These are phyloP conservation scores for Brachycybe producta DNA, from an alignment of 2,888 invertebrate genomes.

Conservation along the genomic window DNA sequence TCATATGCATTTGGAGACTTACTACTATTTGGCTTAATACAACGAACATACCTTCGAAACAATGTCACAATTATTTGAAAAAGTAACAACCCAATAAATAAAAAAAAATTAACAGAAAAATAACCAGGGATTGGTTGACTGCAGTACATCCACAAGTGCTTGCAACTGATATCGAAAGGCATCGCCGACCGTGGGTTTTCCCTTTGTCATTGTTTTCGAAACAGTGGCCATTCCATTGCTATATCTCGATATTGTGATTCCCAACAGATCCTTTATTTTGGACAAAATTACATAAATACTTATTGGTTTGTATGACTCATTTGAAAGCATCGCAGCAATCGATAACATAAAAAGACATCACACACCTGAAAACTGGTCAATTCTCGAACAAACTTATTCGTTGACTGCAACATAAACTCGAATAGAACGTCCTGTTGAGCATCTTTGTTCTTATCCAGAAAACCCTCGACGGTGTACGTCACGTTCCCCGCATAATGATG, in stretches of 20 bases:
- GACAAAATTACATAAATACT: slow-evolving; percentile 7
- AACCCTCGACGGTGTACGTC: slow-evolving; percentile 65
- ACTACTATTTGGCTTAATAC: slow-evolving; percentile 79
- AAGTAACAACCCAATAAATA: background rate
- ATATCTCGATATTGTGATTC: slow-evolving; percentile 34
- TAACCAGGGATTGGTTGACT: slow-evolving; percentile 77
- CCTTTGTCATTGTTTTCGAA: slow-evolving; percentile 73
- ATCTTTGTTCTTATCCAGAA: slow-evolving; percentile 84
- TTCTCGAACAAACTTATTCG: slow-evolving; percentile 68
- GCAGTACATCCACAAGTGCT: slow-evolving; percentile 74
- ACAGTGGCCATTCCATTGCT: slow-evolving; percentile 43
- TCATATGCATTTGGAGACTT: slow-evolving; percentile 69
- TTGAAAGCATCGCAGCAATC: background rate
- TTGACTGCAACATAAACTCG: slow-evolving; percentile 71
- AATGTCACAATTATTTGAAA: background rate
- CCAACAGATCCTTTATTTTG: slow-evolving; percentile 40
- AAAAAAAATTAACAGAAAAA: background rate
- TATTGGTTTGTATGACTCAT: slow-evolving; percentile 5
- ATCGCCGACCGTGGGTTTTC: slow-evolving; percentile 77
- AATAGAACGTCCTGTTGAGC: slow-evolving; percentile 87
- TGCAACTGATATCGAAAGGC: slow-evolving; percentile 77
- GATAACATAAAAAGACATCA: background rate
- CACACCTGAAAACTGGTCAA: slow-evolving; percentile 40
- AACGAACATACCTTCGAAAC: slow-evolving; percentile 60
- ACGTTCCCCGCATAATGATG: slow-evolving; percentile 75